phyloP scores from a whole-genome alignment of 53 echinoderm and acorn worm genomes.

The Echinarachnius parma region DNA sequence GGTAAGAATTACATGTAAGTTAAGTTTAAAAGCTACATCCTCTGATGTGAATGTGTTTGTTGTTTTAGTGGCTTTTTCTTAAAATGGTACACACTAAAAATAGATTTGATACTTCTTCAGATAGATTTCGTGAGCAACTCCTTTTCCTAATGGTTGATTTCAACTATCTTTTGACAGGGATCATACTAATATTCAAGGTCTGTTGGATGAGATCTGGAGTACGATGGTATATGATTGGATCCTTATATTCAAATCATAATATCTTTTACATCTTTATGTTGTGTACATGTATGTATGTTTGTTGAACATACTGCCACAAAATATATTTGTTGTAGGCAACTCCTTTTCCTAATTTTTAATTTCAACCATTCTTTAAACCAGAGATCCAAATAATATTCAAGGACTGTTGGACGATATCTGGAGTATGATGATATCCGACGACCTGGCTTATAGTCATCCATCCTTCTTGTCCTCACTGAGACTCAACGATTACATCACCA shows the following conservation, averaged over 20 bases:
- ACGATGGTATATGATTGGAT: too few species aligned
- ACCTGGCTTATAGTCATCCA: neutral
- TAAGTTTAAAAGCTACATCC: too few species aligned
- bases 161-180: neutral
- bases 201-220: constrained; percentile 4
- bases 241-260: too few species aligned
- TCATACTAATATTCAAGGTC: neutral
- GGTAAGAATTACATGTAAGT: too few species aligned
- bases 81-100: too few species aligned
- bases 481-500: constrained; percentile 55
- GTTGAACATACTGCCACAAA: too few species aligned
- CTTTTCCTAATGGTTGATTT: neutral
- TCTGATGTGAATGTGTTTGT: too few species aligned
- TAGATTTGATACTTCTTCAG: too few species aligned
- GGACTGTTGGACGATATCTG: neutral
- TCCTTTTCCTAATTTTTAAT: neutral
- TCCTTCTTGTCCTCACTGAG: constrained; percentile 41
- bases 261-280: too few species aligned
- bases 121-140: neutral
- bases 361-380: neutral
- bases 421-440: neutral
- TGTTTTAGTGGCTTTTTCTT: too few species aligned
- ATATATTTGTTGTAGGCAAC: neutral
- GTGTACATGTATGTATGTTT: too few species aligned
- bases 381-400: neutral